Conservation (phyloP, 2,113 vertebrate genomes). For the Nannospalax galili region DNA sequence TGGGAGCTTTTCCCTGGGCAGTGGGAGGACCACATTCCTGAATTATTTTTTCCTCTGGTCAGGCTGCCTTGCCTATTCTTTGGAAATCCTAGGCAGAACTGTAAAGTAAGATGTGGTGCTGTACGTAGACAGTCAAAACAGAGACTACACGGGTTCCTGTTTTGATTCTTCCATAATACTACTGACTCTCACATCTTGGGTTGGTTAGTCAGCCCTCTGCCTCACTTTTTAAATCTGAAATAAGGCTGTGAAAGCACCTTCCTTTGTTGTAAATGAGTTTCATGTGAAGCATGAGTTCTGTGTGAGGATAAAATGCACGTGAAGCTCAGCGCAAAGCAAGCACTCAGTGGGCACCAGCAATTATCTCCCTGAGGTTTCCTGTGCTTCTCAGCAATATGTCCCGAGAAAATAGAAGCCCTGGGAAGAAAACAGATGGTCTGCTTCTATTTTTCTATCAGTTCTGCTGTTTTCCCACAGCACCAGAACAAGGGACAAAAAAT, state of each 20-base stretch:
- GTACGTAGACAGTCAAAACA: background rate
- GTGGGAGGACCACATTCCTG: background rate
- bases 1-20: background rate
- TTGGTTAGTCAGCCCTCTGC: background rate
- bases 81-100: background rate
- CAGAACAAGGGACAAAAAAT: background rate
- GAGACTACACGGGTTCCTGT: background rate
- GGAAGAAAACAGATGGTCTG: background rate
- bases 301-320: background rate
- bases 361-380: background rate
- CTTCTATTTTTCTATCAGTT: background rate
- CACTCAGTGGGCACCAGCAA: background rate
- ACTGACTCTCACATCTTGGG: background rate
- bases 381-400: background rate
- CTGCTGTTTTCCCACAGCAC: background rate
- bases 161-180: background rate
- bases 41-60: background rate
- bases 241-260: background rate
- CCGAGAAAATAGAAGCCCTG: background rate
- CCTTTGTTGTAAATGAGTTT: background rate
- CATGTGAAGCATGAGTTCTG: background rate
- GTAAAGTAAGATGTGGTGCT: background rate
- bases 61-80: background rate
- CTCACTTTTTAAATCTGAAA: background rate
- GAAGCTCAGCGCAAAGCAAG: background rate